A percentile compares a stretch with the other conserved stretches of the same genome.
phyloP scores from a whole-genome alignment of 2,888 invertebrate genomes.

The Clusia tigrina region DNA sequence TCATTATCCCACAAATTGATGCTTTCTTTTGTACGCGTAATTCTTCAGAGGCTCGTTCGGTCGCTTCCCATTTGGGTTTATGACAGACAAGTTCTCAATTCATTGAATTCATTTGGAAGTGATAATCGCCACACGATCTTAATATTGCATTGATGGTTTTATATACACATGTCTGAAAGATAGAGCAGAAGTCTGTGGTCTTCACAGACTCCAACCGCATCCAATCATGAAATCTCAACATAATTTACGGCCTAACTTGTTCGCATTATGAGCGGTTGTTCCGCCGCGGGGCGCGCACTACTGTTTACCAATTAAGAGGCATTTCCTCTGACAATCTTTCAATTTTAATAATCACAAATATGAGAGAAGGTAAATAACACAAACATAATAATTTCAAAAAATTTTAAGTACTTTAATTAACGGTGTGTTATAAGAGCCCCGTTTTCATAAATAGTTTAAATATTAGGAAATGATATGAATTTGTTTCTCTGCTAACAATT shows the following conservation, averaged over 20 bases:
- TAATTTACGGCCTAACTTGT: no score
- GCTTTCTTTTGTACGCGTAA: not conserved
- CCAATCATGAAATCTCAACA: constrained; percentile 20
- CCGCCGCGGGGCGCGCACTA: constrained; percentile 20
- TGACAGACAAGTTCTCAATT: constrained; percentile 13
- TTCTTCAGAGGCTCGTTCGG: no score
- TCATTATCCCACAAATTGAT: constrained; percentile 11
- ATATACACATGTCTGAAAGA: no score
- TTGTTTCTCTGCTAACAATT: no score
- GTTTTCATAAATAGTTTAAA: no score
- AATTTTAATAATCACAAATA: no score
- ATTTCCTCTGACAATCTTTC: no score
- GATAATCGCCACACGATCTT: constrained; percentile 24
- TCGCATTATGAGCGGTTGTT: not conserved
- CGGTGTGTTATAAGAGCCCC: no score
- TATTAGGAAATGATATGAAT: no score
- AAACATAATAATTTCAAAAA: no score
- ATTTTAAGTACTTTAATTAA: no score
- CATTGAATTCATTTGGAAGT: constrained; percentile 25
- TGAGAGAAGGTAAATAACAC: no score
- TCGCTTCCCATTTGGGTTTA: not conserved
- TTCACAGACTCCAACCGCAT: not conserved
- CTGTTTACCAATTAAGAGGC: constrained; percentile 5
- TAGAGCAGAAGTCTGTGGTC: constrained; percentile 2
- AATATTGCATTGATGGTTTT: constrained; percentile 21